These are phyloP conservation scores for Brachionus sp. DNA, from an alignment of 1,140 invertebrate species.

Conservation along the genomic window DNA sequence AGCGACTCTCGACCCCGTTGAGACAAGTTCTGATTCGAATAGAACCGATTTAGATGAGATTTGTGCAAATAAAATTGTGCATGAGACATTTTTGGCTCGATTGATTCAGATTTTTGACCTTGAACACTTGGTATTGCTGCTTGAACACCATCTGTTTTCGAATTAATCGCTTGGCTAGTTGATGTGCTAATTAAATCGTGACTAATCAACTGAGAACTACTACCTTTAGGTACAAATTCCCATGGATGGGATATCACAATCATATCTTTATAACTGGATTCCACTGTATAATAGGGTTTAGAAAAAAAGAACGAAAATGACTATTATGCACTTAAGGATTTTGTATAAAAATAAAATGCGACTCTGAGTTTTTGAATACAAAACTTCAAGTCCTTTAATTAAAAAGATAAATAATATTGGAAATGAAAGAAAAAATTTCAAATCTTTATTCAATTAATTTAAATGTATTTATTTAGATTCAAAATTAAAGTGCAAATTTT, in stretches of 20 bases:
- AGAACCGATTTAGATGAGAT: conserved; percentile 30
- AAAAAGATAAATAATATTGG: background rate
- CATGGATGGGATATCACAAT: conserved; percentile 46
- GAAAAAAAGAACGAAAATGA: background rate
- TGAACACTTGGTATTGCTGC: background rate
- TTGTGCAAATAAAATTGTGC: conserved; percentile 23
- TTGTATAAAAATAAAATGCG: background rate
- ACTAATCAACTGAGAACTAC: conserved; percentile 15
- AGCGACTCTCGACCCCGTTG: background rate
- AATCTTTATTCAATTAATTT: background rate
- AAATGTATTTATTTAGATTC: background rate
- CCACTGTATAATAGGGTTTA: conserved; percentile 41
- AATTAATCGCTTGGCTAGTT: background rate
- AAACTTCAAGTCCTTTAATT: background rate
- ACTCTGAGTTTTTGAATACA: background rate
- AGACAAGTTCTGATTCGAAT: conserved; percentile 26
- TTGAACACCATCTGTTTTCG: background rate
- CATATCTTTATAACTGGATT: conserved; percentile 42
- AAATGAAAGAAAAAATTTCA: background rate
- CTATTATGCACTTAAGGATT: background rate
- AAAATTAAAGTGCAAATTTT: background rate
- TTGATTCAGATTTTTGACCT: background rate
- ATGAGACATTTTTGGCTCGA: conserved; percentile 21
- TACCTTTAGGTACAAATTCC: conserved; percentile 46
- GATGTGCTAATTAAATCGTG: conserved; percentile 5